These are phyloP conservation scores for Erythrolamprus reginae DNA, from an alignment of 2,113 vertebrate genomes.

Conservation along the genomic window DNA sequence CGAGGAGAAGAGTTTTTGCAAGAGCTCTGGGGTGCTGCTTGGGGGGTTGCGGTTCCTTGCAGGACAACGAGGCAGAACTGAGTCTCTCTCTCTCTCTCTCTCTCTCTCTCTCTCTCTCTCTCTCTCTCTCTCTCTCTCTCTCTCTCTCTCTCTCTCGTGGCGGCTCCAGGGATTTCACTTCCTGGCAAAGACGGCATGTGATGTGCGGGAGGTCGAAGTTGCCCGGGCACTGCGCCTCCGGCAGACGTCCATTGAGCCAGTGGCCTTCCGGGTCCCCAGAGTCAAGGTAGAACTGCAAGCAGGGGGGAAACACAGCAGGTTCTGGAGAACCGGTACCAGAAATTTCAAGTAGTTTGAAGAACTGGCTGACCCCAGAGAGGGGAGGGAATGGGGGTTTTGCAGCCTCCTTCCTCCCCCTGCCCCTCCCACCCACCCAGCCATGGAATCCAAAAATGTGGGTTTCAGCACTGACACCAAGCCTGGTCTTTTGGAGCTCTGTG, in stretches of 20 bases:
- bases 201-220: conserved; percentile 86
- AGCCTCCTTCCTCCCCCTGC: too few relatives aligned
- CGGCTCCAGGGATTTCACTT: conserved; percentile 81
- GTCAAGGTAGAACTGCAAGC: conserved; percentile 73
- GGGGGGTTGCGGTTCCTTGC: background rate
- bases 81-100: background rate
- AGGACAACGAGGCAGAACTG: background rate
- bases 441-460: too few relatives aligned
- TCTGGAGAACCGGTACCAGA: too few relatives aligned
- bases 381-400: too few relatives aligned
- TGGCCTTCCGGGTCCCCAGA: conserved; percentile 87
- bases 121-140: background rate
- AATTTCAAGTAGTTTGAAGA: too few relatives aligned
- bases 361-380: too few relatives aligned
- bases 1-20: background rate
- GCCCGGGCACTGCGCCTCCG: conserved; percentile 82
- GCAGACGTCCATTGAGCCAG: conserved; percentile 79
- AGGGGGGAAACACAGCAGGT: too few relatives aligned
- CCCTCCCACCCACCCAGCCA: too few relatives aligned
- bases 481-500: background rate
- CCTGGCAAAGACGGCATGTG: conserved; percentile 83
- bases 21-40: background rate
- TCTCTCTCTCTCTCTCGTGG: background rate
- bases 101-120: background rate
- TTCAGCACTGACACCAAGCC: too few relatives aligned